A percentile compares a stretch with the other conserved stretches of the same genome.
phyloP scores from a whole-genome alignment of 2,888 invertebrate species.

The Beris morrisii region DNA sequence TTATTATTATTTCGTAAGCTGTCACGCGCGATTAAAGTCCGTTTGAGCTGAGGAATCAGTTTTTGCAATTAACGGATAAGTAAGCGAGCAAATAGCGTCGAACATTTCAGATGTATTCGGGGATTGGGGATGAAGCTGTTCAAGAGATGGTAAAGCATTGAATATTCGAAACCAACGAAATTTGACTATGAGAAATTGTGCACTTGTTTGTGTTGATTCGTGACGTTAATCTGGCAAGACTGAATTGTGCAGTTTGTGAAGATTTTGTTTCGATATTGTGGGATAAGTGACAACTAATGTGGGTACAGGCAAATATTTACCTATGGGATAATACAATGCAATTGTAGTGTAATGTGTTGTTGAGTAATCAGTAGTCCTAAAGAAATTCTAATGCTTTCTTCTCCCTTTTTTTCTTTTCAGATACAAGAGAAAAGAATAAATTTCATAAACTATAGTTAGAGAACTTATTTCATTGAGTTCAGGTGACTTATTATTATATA shows the following conservation, averaged over 20 bases:
- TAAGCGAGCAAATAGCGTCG: constrained; percentile 25
- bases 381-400: too few species aligned
- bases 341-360: constrained; percentile 2
- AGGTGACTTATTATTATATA: too few species aligned
- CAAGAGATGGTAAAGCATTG: constrained; percentile 4
- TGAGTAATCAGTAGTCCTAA: too few species aligned
- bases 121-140: neutral
- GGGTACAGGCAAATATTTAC: constrained; percentile 25
- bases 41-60: constrained; percentile 19
- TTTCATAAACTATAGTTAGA: too few species aligned
- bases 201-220: constrained; percentile 31
- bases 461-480: too few species aligned
- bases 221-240: constrained; percentile 18
- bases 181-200: constrained; percentile 4
- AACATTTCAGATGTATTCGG: constrained; percentile 19
- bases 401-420: too few species aligned
- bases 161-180: neutral
- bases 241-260: neutral
- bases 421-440: too few species aligned
- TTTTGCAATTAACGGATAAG: constrained; percentile 31
- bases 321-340: constrained; percentile 1
- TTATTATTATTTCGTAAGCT: constrained; percentile 30
- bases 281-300: constrained; percentile 18
- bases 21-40: constrained; percentile 28
- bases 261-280: constrained; percentile 3